These are phyloP conservation scores for Passerina amoena DNA, from an alignment of 2,113 vertebrate genomes.

Conservation along the genomic window DNA sequence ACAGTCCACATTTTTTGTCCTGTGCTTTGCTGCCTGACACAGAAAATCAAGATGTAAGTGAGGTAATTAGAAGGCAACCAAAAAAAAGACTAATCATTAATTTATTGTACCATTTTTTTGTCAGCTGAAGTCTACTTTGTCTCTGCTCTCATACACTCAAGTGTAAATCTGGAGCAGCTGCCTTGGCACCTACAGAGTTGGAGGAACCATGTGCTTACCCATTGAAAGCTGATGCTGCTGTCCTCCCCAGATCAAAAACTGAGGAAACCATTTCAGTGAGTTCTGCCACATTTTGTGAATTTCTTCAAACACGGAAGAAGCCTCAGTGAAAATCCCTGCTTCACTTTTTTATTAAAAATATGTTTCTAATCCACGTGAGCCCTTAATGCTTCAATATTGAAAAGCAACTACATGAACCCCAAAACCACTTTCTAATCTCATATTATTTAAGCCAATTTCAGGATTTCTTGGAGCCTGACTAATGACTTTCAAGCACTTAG, in stretches of 20 bases:
- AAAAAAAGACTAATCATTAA: not conserved
- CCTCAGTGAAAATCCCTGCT: not conserved
- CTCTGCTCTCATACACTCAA: not conserved
- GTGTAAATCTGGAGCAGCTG: not conserved
- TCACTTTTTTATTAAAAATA: not conserved
- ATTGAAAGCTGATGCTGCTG: not conserved
- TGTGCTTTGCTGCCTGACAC: not conserved
- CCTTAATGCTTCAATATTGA: not conserved
- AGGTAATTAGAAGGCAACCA: not conserved
- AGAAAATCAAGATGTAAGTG: not conserved
- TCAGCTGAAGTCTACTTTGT: not conserved
- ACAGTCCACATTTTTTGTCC: not conserved
- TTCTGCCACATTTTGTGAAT: not conserved
- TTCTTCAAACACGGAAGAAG: not conserved
- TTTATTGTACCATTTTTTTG: not conserved
- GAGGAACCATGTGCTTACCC: not conserved
- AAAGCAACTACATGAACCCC: not conserved
- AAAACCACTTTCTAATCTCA: not conserved
- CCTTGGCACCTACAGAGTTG: not conserved
- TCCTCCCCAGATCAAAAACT: not conserved
- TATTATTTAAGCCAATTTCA: not conserved
- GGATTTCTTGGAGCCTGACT: not conserved
- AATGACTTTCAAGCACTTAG: slow-evolving; percentile 7
- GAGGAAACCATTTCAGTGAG: not conserved
- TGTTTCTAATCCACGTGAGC: not conserved